phyloP scores from a whole-genome alignment of 2,888 invertebrate species.

The Nebria brevicollis region DNA sequence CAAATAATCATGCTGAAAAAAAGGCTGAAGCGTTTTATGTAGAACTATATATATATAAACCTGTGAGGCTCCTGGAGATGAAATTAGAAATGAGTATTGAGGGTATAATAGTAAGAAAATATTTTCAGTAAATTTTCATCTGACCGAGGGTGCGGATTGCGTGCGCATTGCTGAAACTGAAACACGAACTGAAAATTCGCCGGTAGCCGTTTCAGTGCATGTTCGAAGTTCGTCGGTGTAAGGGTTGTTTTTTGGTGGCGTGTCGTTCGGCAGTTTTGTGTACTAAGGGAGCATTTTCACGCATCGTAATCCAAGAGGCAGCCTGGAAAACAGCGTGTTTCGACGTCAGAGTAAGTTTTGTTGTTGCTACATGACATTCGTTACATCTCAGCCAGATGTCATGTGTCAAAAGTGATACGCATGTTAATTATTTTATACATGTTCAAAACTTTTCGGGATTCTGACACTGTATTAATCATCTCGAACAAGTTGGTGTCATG shows the following conservation, averaged over 20 bases:
- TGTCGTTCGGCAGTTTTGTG: constrained; percentile 12
- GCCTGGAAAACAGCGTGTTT: background rate
- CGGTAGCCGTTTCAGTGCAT: constrained; percentile 37
- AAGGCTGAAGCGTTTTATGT: too few relatives aligned
- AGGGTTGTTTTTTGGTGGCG: constrained; percentile 31
- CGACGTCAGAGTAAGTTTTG: constrained; percentile 14
- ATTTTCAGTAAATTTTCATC: background rate
- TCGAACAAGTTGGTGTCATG: background rate
- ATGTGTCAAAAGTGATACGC: background rate
- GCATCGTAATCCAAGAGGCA: background rate
- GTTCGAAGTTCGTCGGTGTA: constrained; percentile 32
- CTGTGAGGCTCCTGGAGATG: too few relatives aligned
- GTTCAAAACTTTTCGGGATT: background rate
- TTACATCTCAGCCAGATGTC: background rate
- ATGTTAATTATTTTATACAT: background rate
- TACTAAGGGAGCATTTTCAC: constrained; percentile 10
- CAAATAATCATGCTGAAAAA: too few relatives aligned
- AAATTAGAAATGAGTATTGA: too few relatives aligned
- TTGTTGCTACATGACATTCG: background rate
- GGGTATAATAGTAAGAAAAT: constrained; percentile 28
- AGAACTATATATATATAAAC: too few relatives aligned
- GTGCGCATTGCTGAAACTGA: constrained; percentile 17
- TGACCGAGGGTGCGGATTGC: background rate
- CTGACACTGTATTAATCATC: background rate
- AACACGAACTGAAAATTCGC: constrained; percentile 16